Conservation (phyloP, 2,888 invertebrate species). For the Onthophagus sagittarius region DNA sequence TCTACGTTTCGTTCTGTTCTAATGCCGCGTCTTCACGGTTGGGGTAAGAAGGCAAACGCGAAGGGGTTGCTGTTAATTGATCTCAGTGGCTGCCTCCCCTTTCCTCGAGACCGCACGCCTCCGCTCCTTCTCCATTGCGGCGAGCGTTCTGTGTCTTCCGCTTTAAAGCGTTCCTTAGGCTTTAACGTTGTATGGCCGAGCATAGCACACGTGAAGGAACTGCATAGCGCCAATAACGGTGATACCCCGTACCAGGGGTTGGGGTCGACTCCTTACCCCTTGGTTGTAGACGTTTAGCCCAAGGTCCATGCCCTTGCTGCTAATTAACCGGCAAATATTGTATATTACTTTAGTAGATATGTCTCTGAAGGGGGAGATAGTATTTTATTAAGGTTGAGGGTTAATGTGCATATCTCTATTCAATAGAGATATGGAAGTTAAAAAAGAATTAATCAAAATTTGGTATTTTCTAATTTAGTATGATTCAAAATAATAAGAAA, state of each 20-base stretch:
- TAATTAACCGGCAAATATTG: slow-evolving; percentile 49
- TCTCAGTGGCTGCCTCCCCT: slow-evolving; percentile 30
- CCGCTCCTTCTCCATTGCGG: neutral
- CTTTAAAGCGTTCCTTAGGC: slow-evolving; percentile 23
- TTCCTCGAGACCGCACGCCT: slow-evolving; percentile 14
- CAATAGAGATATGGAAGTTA: no score
- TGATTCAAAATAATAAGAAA: neutral
- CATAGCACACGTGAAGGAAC: slow-evolving; percentile 41
- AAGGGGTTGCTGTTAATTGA: slow-evolving; percentile 44
- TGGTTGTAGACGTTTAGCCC: slow-evolving; percentile 20
- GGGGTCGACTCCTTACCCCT: slow-evolving; percentile 33
- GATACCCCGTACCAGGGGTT: slow-evolving; percentile 47
- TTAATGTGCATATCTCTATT: no score
- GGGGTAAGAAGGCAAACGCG: slow-evolving; percentile 35
- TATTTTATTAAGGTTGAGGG: neutral
- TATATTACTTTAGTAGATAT: slow-evolving; percentile 36
- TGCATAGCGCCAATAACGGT: slow-evolving; percentile 49
- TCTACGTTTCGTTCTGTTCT: neutral
- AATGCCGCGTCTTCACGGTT: slow-evolving; percentile 20
- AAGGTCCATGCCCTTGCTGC: slow-evolving; percentile 29
- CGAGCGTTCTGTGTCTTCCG: slow-evolving; percentile 26
- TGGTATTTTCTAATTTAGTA: neutral
- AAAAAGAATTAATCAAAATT: no score
- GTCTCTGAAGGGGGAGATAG: neutral
- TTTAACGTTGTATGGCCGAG: slow-evolving; percentile 34